Evolutionary conservation across 2,797 vertebrate genomes (phyloP).

Genomic region (Helostoma temminkii): DNA sequence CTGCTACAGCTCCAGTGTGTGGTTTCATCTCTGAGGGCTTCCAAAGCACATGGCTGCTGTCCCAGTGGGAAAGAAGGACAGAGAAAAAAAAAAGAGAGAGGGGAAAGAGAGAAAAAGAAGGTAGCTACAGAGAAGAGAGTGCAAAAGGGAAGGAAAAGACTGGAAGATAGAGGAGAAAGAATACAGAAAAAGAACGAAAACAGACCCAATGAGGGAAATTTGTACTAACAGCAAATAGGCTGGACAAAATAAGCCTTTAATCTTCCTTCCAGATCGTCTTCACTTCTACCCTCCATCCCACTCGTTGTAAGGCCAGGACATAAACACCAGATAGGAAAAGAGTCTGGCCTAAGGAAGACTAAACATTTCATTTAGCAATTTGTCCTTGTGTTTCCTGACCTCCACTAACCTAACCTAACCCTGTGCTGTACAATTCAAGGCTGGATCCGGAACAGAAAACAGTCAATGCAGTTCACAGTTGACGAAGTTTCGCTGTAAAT

Average conservation of each 20-base stretch:
- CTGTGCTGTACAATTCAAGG: conserved; percentile 59
- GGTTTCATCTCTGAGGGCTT: conserved; percentile 81
- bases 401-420: conserved; percentile 71
- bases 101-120: conserved; percentile 10
- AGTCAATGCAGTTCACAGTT: conserved; percentile 29
- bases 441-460: conserved; percentile 50
- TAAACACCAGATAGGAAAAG: conserved; percentile 62
- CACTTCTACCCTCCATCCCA: conserved; percentile 26
- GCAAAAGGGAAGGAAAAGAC: conserved; percentile 14
- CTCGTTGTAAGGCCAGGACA: conserved; percentile 37
- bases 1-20: conserved; percentile 82
- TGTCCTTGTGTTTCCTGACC: conserved; percentile 73
- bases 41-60: conserved; percentile 81
- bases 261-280: conserved; percentile 32
- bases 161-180: not conserved
- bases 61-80: conserved; percentile 71
- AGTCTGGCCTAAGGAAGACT: conserved; percentile 60
- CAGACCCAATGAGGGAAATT: conserved; percentile 29
- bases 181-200: conserved; percentile 11
- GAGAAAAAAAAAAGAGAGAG: conserved; percentile 40
- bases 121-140: conserved; percentile 24
- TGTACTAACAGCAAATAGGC: conserved; percentile 24
- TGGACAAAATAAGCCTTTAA: conserved; percentile 30
- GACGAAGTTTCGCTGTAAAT: not conserved
- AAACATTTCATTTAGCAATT: conserved; percentile 78